phyloP scores from a whole-genome alignment of 1,140 invertebrate species.

The Drosophila asahinai region DNA sequence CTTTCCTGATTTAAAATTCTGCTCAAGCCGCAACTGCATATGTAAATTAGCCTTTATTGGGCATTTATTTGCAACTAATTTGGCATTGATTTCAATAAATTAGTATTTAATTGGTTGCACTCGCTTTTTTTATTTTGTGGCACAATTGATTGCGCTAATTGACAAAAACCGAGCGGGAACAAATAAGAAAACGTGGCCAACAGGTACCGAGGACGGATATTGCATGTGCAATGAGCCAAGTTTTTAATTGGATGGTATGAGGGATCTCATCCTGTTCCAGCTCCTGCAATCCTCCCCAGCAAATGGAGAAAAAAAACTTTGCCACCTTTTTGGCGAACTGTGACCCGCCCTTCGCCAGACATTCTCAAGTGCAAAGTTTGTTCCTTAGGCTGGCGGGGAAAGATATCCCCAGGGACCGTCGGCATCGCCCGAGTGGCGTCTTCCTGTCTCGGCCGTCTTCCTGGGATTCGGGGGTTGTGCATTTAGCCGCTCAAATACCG shows the following conservation, averaged over 20 bases:
- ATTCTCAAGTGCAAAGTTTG: conserved; percentile 77
- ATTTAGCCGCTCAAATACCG: conserved; percentile 38
- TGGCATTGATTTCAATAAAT: conserved; percentile 75
- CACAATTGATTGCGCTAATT: conserved; percentile 76
- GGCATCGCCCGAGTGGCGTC: conserved; percentile 57
- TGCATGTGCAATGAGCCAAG: conserved; percentile 59
- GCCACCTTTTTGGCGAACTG: conserved; percentile 58
- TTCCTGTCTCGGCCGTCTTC: conserved; percentile 20
- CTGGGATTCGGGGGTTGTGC: conserved; percentile 34
- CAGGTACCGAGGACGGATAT: conserved; percentile 17
- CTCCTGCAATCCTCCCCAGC: conserved; percentile 12
- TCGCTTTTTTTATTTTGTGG: conserved; percentile 46
- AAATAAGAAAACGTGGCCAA: conserved; percentile 57
- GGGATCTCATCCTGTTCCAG: not conserved
- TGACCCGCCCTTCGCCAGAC: conserved; percentile 42
- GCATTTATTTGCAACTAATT: conserved; percentile 75
- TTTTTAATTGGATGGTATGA: conserved; percentile 59
- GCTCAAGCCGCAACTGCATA: conserved; percentile 4
- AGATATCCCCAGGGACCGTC: conserved; percentile 46
- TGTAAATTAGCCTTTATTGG: conserved; percentile 48
- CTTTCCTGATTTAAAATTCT: conserved; percentile 14
- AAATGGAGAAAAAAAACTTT: conserved; percentile 50
- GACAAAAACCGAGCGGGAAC: conserved; percentile 57
- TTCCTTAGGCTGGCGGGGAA: conserved; percentile 48
- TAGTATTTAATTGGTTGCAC: conserved; percentile 71